Conservation (phyloP, 1,140 invertebrate species). For the Drosophila ercepeae region DNA sequence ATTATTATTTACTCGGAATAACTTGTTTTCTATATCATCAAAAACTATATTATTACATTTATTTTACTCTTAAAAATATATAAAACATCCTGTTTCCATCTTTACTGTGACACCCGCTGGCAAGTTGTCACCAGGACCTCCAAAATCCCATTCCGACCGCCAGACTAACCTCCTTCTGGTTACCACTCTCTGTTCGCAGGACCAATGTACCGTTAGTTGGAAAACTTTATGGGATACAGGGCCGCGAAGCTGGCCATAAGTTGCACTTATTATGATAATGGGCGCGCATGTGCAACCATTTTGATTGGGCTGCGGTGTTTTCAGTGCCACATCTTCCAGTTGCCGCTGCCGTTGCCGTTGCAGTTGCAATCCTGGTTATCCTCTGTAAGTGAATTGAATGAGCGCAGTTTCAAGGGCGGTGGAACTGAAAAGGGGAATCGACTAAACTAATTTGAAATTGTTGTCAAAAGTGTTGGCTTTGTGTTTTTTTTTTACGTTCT, state of each 20-base stretch:
- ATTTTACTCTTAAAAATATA: no score
- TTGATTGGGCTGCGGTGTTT: constrained; percentile 36
- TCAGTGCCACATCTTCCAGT: not conserved
- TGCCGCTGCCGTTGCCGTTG: not conserved
- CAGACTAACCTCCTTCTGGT: not conserved
- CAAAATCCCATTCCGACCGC: not conserved
- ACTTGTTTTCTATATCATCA: no score
- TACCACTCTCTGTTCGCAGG: constrained; percentile 12
- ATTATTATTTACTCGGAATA: not conserved
- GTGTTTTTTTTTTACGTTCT: constrained; percentile 2
- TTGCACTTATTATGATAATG: constrained; percentile 68
- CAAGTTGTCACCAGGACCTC: constrained; percentile 9
- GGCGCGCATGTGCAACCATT: constrained; percentile 69
- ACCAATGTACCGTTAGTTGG: constrained; percentile 29
- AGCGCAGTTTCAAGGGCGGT: constrained; percentile 32
- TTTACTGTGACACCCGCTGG: not conserved
- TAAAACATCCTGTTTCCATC: no score
- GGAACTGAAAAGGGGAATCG: not conserved
- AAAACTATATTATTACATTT: no score
- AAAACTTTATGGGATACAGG: constrained; percentile 49
- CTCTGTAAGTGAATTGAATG: constrained; percentile 68
- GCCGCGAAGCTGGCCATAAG: constrained; percentile 54
- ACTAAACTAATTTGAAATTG: constrained; percentile 56
- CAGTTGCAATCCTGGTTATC: constrained; percentile 31
- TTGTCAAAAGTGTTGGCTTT: constrained; percentile 59